phyloP scores from a whole-genome alignment of 2,888 invertebrate species.

The Ormyrus thymus region DNA sequence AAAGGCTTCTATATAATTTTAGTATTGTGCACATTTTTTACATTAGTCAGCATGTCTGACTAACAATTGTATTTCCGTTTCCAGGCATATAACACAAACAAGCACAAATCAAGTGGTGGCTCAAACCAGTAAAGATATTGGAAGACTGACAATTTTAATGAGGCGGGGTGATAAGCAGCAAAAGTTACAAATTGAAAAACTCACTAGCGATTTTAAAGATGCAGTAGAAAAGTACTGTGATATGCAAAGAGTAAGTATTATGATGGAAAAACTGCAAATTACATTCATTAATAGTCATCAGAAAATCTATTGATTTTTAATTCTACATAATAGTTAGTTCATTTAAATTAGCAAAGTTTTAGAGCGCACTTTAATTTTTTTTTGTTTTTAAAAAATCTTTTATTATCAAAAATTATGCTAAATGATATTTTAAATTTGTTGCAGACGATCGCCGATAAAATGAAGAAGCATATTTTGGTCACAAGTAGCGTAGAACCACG shows the following conservation, averaged over 20 bases:
- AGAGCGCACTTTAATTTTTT: too few relatives aligned
- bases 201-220: constrained; percentile 88
- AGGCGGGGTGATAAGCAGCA: constrained; percentile 86
- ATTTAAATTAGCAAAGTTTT: background rate
- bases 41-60: constrained; percentile 7
- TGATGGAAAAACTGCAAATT: too few relatives aligned
- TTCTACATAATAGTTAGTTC: background rate
- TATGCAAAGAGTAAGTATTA: constrained; percentile 83
- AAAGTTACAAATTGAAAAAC: constrained; percentile 88
- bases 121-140: constrained; percentile 84
- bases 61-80: constrained; percentile 55
- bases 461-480: constrained; percentile 70
- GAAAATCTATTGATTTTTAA: constrained; percentile 24
- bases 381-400: too few relatives aligned
- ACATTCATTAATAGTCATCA: constrained; percentile 5
- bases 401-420: too few relatives aligned
- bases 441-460: constrained; percentile 70
- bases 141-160: constrained; percentile 83
- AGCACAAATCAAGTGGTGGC: constrained; percentile 85
- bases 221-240: constrained; percentile 86
- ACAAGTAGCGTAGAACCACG: constrained; percentile 62
- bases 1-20: constrained; percentile 6
- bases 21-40: background rate
- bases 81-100: constrained; percentile 84
- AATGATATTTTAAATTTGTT: constrained; percentile 34